Base-by-base conservation (phyloP, 2,113 vertebrate species). In the Gobius niger region DNA sequence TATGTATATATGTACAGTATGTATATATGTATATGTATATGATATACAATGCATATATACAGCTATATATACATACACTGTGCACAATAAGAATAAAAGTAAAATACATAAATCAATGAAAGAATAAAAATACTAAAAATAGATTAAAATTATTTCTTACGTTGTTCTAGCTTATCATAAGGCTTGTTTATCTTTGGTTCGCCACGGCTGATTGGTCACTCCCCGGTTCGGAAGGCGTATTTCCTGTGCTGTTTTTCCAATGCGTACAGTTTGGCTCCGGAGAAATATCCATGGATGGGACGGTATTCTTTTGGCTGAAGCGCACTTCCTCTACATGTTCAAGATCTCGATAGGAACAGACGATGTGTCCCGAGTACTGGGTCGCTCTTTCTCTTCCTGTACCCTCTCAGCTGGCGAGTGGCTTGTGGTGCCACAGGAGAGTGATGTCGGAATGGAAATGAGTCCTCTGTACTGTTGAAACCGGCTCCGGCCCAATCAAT, bases 121-220 rank as follows among this genome's bases (percentile, higher is more conserved):
- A 24, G 5, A 34, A 34, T 7, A 1, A 59, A 60, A 40, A 42
- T 42, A 9, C 3, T n/a, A n/a, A 15, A 5, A 42, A 4, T 41
- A 34, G 24, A 42, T 7, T 42, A n/a, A 42, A 42, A 42, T 5
- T 6, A 0, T 64, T 40, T 81, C 88, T 90, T 87, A 91, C 88
- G 88, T 83, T 87, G 86, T 90, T 90, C 73, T 14, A 68, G 83
- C 68, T 84, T 76, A 84, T 89, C 89, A 90, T 90, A 86, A 88
- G 87, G 89, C 89, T 90, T 88, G 89, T 91, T 91, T 90, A 90
- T 91, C 89, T 90, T 90, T 88, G 90, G 84, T 82, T 83, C 51
- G 53, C 80, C 85, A 63, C 89, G 85, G 83, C 80, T 88, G 88
- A 87, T 86, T 83, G 89, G 82, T 72, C 68, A 79, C 66, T 78